Evolutionary conservation across 2,797 vertebrate species (phyloP).

Genomic region (Coregonus ussuriensis): DNA sequence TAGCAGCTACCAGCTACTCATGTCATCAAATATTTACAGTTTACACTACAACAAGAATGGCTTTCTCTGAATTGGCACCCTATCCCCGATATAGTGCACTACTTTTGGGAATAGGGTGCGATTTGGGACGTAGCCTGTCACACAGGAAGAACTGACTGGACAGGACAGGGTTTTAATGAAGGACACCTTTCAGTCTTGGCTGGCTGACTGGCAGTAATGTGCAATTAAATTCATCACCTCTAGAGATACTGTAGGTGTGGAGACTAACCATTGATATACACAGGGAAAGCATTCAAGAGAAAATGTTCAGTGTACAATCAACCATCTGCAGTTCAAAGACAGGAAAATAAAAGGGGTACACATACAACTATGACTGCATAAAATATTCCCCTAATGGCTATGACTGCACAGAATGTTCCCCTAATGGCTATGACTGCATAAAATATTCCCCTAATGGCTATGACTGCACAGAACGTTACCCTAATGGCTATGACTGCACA

Average conservation of each 20-base stretch:
- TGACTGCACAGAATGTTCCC: neutral
- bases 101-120: neutral
- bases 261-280: neutral
- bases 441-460: too few relatives aligned
- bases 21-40: neutral
- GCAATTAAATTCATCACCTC: neutral
- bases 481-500: neutral
- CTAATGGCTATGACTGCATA: too few relatives aligned
- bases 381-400: neutral
- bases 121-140: neutral
- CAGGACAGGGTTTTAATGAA: neutral
- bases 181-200: neutral
- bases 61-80: too few relatives aligned
- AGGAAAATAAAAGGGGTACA: neutral
- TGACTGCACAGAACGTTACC: too few relatives aligned
- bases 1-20: neutral
- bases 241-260: neutral
- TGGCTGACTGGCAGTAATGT: neutral
- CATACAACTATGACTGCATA: too few relatives aligned
- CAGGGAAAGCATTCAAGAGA: neutral
- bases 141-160: neutral
- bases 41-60: neutral
- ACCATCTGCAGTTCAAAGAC: slow-evolving; percentile 8
- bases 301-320: neutral
- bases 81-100: neutral